phyloP scores from a whole-genome alignment of 2,797 vertebrate species.

The Phrynocephalus vlangalii region DNA sequence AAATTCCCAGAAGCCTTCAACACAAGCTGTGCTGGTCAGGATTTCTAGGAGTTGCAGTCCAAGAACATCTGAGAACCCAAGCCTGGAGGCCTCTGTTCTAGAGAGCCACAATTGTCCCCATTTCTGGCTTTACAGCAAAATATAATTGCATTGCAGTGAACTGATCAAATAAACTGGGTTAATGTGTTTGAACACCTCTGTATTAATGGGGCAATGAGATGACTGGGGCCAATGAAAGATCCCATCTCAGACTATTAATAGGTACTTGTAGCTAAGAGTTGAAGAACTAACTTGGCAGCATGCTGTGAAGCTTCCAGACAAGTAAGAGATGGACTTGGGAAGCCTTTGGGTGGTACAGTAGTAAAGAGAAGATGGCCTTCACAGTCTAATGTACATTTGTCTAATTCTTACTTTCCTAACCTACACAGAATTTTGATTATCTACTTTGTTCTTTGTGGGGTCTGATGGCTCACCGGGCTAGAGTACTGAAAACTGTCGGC shows the following conservation, averaged over 20 bases:
- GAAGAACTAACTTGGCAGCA: neutral
- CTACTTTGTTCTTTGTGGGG: too few relatives aligned
- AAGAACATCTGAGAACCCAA: neutral
- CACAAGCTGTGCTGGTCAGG: too few relatives aligned
- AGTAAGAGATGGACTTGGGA: neutral
- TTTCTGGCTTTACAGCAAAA: neutral
- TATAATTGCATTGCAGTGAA: neutral
- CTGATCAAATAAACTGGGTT: neutral
- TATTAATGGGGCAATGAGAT: neutral
- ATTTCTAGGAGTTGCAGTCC: neutral
- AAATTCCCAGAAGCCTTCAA: too few relatives aligned
- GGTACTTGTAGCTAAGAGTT: neutral
- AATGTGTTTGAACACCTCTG: neutral
- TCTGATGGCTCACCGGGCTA: too few relatives aligned
- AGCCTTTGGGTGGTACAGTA: neutral
- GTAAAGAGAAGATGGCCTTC: neutral
- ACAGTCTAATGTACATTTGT: neutral
- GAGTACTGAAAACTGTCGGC: too few relatives aligned
- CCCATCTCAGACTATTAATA: neutral
- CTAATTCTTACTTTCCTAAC: neutral
- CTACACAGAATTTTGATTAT: neutral
- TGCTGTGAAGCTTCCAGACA: neutral
- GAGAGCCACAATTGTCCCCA: neutral
- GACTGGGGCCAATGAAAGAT: neutral
- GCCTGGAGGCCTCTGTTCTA: neutral